These are phyloP conservation scores for Pelmatolapia mariae DNA, from an alignment of 2,113 vertebrate genomes.

Conservation along the genomic window DNA sequence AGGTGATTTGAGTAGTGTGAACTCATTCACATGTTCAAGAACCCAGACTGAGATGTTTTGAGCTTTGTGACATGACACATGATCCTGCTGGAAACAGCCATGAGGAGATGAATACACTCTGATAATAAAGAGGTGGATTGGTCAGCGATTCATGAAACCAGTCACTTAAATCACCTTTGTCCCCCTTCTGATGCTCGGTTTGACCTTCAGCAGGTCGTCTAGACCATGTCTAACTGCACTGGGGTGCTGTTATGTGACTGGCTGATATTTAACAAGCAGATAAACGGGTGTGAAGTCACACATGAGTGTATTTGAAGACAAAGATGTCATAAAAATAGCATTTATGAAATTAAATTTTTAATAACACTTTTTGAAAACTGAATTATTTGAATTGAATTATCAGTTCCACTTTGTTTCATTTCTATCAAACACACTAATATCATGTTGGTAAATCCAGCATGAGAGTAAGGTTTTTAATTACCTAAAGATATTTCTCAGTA, in stretches of 20 bases:
- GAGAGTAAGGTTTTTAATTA: background rate
- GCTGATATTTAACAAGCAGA: background rate
- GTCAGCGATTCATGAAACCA: background rate
- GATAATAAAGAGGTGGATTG: background rate
- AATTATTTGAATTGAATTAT: background rate
- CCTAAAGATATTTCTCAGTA: background rate
- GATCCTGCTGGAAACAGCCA: background rate
- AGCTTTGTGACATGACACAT: background rate
- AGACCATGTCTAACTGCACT: background rate
- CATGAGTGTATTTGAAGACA: background rate
- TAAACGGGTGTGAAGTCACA: background rate
- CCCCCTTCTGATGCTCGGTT: background rate
- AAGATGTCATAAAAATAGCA: background rate
- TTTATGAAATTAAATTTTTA: accelerated
- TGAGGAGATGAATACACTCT: background rate
- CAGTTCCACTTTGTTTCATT: background rate
- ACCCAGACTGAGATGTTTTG: background rate
- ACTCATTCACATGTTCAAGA: background rate
- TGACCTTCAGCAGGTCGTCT: background rate
- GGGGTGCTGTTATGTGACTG: background rate
- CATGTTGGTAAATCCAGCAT: background rate
- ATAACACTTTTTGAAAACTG: background rate
- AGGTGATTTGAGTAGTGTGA: no score
- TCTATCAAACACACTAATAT: background rate
- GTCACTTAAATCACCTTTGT: background rate